Conservation (phyloP, 1,140 invertebrate genomes). For the Muscidifurax raptorellus region DNA sequence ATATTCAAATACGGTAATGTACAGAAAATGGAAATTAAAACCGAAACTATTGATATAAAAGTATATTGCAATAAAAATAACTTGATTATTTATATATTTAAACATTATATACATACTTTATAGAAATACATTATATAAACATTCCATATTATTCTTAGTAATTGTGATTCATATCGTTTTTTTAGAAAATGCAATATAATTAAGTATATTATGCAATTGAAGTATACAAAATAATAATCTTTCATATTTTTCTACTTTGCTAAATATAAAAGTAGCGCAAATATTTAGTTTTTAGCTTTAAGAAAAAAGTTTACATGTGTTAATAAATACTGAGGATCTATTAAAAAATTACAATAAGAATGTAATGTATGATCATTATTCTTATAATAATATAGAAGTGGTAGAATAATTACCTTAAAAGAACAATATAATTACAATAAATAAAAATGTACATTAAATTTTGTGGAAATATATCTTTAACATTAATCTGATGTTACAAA, state of each 20-base stretch:
- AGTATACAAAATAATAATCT: conserved; percentile 15
- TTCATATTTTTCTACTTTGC: conserved; percentile 50
- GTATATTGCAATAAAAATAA: background rate
- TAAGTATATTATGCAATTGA: too few relatives aligned
- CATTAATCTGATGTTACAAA: background rate
- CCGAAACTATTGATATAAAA: background rate
- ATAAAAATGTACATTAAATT: background rate
- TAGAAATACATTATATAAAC: too few relatives aligned
- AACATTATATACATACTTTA: too few relatives aligned
- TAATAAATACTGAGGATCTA: background rate
- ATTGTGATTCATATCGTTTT: conserved; percentile 16
- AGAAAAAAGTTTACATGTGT: conserved; percentile 40
- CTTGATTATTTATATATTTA: too few relatives aligned
- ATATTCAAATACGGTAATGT: background rate
- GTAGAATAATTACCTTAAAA: background rate
- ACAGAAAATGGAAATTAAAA: background rate
- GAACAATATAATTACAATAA: background rate
- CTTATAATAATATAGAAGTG: background rate
- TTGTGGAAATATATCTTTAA: conserved; percentile 8
- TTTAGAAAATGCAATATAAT: conserved; percentile 33
- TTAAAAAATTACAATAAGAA: conserved; percentile 40
- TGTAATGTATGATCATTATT: background rate
- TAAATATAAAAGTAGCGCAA: conserved; percentile 21
- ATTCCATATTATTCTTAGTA: conserved; percentile 27
- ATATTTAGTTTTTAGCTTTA: conserved; percentile 3